Evolutionary conservation across 2,888 invertebrate genomes (phyloP).

Genomic region (Drosophila barbarae): DNA sequence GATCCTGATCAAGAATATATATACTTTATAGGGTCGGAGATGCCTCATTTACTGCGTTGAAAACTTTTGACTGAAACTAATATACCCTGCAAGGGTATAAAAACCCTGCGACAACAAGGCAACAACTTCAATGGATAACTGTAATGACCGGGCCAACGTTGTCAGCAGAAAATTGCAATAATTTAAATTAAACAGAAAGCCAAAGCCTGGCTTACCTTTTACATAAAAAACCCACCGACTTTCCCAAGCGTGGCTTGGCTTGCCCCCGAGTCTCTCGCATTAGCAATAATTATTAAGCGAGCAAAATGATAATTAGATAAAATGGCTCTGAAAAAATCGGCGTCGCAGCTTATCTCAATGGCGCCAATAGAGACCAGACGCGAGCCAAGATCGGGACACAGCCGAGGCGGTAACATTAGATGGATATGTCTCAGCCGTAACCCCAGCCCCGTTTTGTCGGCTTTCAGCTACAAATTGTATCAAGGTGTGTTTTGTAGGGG

Average conservation of each 20-base stretch:
- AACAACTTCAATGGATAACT: conserved; percentile 23
- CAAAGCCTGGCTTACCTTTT: conserved; percentile 36
- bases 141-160: conserved; percentile 45
- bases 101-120: conserved; percentile 22
- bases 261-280: conserved; percentile 16
- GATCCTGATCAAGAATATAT: too few species aligned
- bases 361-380: conserved; percentile 23
- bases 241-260: conserved; percentile 42
- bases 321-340: conserved; percentile 40
- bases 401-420: conserved; percentile 41
- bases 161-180: conserved; percentile 56
- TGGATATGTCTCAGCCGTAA: conserved; percentile 9
- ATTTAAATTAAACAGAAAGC: conserved; percentile 60
- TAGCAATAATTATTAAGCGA: conserved; percentile 47
- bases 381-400: conserved; percentile 14
- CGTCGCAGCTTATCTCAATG: conserved; percentile 34
- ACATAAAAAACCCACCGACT: conserved; percentile 51
- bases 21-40: too few species aligned
- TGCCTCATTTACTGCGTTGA: too few species aligned
- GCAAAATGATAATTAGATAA: conserved; percentile 55
- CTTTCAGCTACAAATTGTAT: conserved; percentile 53
- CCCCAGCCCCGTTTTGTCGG: conserved; percentile 1
- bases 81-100: neutral
- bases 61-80: too few species aligned
- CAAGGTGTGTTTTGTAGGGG: conserved; percentile 52